Base-by-base conservation (phyloP, 1,140 invertebrate genomes). In the Odontomachus brunneus region DNA sequence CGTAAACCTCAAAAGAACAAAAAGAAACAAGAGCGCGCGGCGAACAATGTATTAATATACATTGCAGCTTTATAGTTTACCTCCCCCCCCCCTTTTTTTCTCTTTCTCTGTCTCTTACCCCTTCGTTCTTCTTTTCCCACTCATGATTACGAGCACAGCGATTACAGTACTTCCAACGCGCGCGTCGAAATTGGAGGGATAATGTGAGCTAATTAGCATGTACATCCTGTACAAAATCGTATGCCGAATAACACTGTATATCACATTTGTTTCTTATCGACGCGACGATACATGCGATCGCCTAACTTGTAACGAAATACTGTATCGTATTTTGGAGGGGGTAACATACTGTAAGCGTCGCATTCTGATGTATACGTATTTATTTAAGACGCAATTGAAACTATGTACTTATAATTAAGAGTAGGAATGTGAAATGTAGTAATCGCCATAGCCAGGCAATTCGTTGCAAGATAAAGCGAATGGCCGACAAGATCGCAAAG, bases 251-350 rank as follows among this genome's bases (percentile, higher is more conserved):
- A 9, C 74, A 38, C 38, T 62, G 65, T 44, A 29, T 26, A 57
- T 69, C 26, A 49, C 73, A 49, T 63, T 60, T 63, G 44, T 80
- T 69, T 80, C 63, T 69, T 22, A 48, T 80, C 33, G 38, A 44
- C 22, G 63, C 51, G 22, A 80, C 69, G 75, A 80, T 76, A 83
- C 55, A n/a, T 63, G 57, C 67, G 78, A 60, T 88, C 83, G 71
- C 74, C 74, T 88, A 44, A 84, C 66, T 80, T 48, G 60, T 86
- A 67, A 80, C 55, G 49, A 80, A 57, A 57, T 59, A 84, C 19
- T 44, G 73, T 65, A 66, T 65, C 71, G 55, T 74, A 69, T 74
- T 74, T 75, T 63, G 57, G 19, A 22, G 49, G 57, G 59, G 76
- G 83, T 63, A 76, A 53, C 38, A 24, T 88, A 82, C 63, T 83